Evolutionary conservation across 2,113 vertebrate species (phyloP).

Genomic region (Crotalus helleri): DNA sequence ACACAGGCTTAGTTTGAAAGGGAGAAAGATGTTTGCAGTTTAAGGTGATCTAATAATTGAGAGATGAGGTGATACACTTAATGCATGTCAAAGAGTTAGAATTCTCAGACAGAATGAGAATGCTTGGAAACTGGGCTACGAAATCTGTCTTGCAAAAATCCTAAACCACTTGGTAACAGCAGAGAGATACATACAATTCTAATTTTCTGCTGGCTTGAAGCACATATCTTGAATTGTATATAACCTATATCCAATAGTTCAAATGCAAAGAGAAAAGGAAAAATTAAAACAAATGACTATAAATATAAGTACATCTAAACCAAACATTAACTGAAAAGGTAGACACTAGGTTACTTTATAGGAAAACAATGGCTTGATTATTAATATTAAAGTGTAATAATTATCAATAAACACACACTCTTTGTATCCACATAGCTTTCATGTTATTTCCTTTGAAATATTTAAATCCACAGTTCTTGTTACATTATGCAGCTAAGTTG

Average conservation of each 20-base stretch:
- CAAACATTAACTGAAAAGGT: neutral
- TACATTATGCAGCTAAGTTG: neutral
- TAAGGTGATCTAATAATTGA: neutral
- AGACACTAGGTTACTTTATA: neutral
- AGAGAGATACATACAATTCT: neutral
- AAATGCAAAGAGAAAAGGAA: neutral
- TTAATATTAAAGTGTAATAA: neutral
- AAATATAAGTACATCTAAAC: neutral
- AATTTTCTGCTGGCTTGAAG: neutral
- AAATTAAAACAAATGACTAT: neutral
- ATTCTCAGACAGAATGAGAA: neutral
- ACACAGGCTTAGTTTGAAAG: neutral
- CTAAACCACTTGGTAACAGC: neutral
- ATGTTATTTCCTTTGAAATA: neutral
- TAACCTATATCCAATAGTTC: neutral
- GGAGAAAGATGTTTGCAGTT: conserved; percentile 4
- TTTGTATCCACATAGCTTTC: neutral
- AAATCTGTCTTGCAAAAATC: neutral
- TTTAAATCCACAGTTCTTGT: neutral
- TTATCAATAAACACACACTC: neutral
- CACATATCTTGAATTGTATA: neutral
- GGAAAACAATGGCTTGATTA: neutral
- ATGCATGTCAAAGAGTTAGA: neutral
- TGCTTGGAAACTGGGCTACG: neutral
- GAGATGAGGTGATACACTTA: neutral